Base-by-base conservation (phyloP, 2,797 vertebrate species). In the Ptychobarbus kaznakovi region DNA sequence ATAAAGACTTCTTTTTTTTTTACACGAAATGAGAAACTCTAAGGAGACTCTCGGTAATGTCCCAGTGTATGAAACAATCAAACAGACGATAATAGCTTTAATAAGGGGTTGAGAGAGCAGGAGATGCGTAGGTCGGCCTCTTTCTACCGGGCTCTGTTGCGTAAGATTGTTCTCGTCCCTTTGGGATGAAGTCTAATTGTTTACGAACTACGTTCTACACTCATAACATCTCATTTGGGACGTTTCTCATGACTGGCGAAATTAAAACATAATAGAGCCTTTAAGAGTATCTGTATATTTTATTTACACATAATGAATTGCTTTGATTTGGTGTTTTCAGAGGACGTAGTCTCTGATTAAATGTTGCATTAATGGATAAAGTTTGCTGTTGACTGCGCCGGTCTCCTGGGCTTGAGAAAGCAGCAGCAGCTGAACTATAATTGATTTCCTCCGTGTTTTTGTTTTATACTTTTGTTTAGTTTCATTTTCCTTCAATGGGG, bases 221-320 rank as follows among this genome's bases (percentile, higher is more conserved):
- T 84, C 86, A 72, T 75, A 88, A 90, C 86, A 90, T 86, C 63
- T 85, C 87, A 82, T 86, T 69, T 69, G 86, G 86, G 85, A 84
- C 18, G 66, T 12, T 75, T 86, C 75, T 86, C 85, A 83, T 87
- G 65, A 86, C 65, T 76, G 68, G 58, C 74, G 79, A 86, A 88
- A 91, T 89, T 77, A 90, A 89, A 89, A 86, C 86, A 84, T 89
- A 90, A 91, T 89, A 81, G 85, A 86, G 82, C 78, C 87, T 89
- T 87, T 90, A 90, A 90, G 86, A 90, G 58, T 81, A 85, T 90
- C 89, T 11, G 78, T 89, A 89, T 83, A 86, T 89, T 89, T 90
- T 88, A 91, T 91, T 90, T 88, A 85, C 85, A 81, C 88, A 72
- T 90, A 91, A 91, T 90, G 86, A 91, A 91, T 88, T 81, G 90